Percentiles rank a stretch among this genome's conserved stretches.
phyloP scores from a whole-genome alignment of 2,888 invertebrate species.

The Acleris holmiana region DNA sequence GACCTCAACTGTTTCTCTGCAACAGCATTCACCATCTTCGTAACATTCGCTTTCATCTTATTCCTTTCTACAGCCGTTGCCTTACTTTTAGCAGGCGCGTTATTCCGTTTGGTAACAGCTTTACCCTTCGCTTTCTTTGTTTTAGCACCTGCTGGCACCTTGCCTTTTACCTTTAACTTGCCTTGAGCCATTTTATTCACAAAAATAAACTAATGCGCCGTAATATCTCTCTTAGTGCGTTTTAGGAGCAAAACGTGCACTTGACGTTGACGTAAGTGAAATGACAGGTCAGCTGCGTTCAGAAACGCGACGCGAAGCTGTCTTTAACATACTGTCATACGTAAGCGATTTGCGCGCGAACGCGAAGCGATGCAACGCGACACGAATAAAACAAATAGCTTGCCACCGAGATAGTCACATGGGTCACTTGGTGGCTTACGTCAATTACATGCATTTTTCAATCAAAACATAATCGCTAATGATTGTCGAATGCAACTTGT shows the following conservation, averaged over 20 bases:
- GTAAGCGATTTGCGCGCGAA: too few relatives aligned
- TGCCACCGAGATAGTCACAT: too few relatives aligned
- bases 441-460: too few relatives aligned
- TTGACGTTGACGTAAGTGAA: slow-evolving; percentile 10
- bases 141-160: slow-evolving; percentile 83
- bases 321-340: too few relatives aligned
- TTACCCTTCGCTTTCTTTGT: slow-evolving; percentile 82
- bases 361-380: too few relatives aligned
- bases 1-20: slow-evolving; percentile 87
- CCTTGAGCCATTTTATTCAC: slow-evolving; percentile 86
- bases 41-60: slow-evolving; percentile 87
- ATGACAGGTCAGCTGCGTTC: slow-evolving; percentile 26
- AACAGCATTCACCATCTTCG: slow-evolving; percentile 88
- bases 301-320: slow-evolving; percentile 7
- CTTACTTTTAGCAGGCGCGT: slow-evolving; percentile 87
- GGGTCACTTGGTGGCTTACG: too few relatives aligned
- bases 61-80: slow-evolving; percentile 83
- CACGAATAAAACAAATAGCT: too few relatives aligned
- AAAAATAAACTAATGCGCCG: slow-evolving; percentile 12
- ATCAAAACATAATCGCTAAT: too few relatives aligned
- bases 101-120: slow-evolving; percentile 84
- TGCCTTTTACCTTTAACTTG: slow-evolving; percentile 87
- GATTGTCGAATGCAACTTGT: too few relatives aligned
- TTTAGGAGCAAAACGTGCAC: slow-evolving; percentile 18
- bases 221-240: neutral